phyloP scores from a whole-genome alignment of 2,797 vertebrate species.

The Phataginus tricuspis region DNA sequence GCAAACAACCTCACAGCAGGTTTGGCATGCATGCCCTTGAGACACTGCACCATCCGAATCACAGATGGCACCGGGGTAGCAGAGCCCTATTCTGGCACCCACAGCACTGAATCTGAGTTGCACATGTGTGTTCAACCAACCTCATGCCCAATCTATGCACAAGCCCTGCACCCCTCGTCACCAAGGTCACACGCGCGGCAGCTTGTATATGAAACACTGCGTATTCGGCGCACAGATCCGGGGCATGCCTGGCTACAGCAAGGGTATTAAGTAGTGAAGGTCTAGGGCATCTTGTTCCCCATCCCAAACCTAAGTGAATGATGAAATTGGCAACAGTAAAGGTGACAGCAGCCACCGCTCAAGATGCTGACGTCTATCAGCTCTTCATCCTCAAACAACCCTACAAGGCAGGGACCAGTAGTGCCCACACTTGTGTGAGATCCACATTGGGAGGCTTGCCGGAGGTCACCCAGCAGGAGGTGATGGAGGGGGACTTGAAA shows the following conservation, averaged over 20 bases:
- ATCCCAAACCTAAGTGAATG: not conserved
- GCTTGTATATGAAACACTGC: not conserved
- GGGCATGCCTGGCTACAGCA: not conserved
- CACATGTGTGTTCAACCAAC: not conserved
- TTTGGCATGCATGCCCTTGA: not conserved
- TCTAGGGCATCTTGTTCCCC: not conserved
- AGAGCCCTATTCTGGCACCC: not conserved
- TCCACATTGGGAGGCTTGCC: not conserved
- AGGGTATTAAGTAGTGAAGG: not conserved
- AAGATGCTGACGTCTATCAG: not conserved
- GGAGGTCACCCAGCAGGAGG: not conserved
- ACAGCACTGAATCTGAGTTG: not conserved
- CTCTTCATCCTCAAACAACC: not conserved
- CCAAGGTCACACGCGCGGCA: not conserved
- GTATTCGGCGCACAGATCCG: not conserved
- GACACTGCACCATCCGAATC: not conserved
- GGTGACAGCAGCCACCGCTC: not conserved
- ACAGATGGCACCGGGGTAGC: not conserved
- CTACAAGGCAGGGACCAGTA: not conserved
- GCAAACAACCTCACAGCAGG: constrained; percentile 29
- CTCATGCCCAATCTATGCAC: rapidly evolving
- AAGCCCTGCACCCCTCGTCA: not conserved
- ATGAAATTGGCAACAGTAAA: not conserved
- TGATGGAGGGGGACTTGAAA: not conserved
- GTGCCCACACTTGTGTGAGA: not conserved